Conservation (phyloP, 2,113 vertebrate species). For the Rallus limicola region DNA sequence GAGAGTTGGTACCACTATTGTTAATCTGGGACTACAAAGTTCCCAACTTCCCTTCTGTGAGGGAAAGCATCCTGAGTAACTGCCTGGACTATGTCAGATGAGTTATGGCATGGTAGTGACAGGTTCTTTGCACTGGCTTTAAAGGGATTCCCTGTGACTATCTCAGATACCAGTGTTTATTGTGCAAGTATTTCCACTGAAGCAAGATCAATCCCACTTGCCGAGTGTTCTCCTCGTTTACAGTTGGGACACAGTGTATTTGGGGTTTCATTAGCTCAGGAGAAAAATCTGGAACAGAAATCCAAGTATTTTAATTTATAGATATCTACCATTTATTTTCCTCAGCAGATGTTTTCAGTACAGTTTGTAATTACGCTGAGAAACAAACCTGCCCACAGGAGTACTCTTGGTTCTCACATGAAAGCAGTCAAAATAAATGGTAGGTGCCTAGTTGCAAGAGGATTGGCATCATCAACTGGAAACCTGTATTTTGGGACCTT, state of each 20-base stretch:
- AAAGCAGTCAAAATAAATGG: background rate
- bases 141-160: conserved; percentile 23
- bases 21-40: background rate
- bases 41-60: background rate
- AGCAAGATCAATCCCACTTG: background rate
- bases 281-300: background rate
- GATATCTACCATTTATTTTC: background rate
- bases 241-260: background rate
- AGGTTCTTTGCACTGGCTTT: background rate
- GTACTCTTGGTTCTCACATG: background rate
- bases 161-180: background rate
- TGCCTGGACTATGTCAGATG: background rate
- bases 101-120: background rate
- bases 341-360: background rate
- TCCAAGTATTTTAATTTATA: background rate
- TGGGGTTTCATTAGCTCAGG: background rate
- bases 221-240: background rate
- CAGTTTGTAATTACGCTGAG: background rate
- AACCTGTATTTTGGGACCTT: background rate
- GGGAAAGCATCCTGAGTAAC: background rate
- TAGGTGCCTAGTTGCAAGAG: background rate
- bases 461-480: background rate
- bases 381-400: fast-evolving
- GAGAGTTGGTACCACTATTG: background rate
- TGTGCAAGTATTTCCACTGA: background rate